Evolutionary conservation across 53 echinoderm and acorn worm species (phyloP).

Genomic region (Glandiceps talaboti): DNA sequence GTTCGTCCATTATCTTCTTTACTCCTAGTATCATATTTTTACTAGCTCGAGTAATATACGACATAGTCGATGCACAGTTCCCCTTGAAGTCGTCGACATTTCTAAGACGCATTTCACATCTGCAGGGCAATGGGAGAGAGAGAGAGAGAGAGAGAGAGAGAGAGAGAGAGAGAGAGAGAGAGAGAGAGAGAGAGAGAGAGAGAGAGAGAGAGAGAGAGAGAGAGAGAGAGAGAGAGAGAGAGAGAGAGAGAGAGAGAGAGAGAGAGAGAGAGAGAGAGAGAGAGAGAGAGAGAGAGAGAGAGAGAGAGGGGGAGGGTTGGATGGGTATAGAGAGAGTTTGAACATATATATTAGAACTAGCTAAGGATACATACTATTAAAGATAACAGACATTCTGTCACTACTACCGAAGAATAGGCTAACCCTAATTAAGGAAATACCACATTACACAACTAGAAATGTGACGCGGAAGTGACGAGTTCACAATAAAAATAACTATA

Average conservation of each 20-base stretch:
- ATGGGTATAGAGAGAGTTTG: neutral
- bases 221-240: neutral
- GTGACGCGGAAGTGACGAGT: no score
- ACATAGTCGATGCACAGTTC: neutral
- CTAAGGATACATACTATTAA: no score
- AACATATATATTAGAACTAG: no score
- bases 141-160: slow-evolving; percentile 1
- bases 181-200: neutral
- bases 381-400: no score
- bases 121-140: neutral
- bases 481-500: no score
- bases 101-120: neutral
- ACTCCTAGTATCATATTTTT: neutral
- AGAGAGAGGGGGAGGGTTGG: neutral
- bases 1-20: neutral
- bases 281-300: neutral
- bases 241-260: neutral
- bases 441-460: no score
- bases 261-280: neutral
- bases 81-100: neutral
- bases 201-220: neutral
- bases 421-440: no score
- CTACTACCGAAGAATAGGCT: no score
- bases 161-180: neutral
- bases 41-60: neutral